Evolutionary conservation across 2,888 invertebrate genomes (phyloP).

Genomic region (Thysanoteuthis rhombus): DNA sequence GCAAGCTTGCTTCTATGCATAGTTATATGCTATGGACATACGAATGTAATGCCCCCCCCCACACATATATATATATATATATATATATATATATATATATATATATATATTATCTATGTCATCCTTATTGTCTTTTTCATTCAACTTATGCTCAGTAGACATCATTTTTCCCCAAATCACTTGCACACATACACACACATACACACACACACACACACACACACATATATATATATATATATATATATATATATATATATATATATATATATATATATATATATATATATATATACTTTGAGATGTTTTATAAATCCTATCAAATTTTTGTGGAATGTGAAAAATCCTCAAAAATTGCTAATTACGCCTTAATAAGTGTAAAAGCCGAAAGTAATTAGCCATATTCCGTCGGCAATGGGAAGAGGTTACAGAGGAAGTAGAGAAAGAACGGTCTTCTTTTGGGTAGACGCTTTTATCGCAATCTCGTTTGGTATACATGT

Average conservation of each 20-base stretch:
- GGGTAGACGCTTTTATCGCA: too few relatives aligned
- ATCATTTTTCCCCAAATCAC: too few relatives aligned
- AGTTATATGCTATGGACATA: too few relatives aligned
- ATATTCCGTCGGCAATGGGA: not conserved
- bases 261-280: not conserved
- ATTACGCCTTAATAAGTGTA: not conserved
- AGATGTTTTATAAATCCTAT: not conserved
- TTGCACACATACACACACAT: not conserved
- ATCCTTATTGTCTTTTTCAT: too few relatives aligned
- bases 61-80: too few relatives aligned
- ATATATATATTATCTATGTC: not conserved
- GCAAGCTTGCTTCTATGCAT: too few relatives aligned
- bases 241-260: not conserved
- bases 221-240: not conserved
- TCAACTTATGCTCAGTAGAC: too few relatives aligned
- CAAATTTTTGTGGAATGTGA: not conserved
- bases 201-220: not conserved
- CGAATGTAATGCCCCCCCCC: too few relatives aligned
- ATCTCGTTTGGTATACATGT: too few relatives aligned
- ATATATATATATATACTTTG: not conserved
- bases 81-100: not conserved
- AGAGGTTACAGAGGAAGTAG: not conserved
- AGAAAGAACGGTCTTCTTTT: too few relatives aligned
- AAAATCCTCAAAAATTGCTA: not conserved
- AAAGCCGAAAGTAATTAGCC: not conserved